A percentile compares a stretch with the other conserved stretches of the same genome.
phyloP scores from a whole-genome alignment of 1,140 invertebrate species.

The Odontomachus brunneus region DNA sequence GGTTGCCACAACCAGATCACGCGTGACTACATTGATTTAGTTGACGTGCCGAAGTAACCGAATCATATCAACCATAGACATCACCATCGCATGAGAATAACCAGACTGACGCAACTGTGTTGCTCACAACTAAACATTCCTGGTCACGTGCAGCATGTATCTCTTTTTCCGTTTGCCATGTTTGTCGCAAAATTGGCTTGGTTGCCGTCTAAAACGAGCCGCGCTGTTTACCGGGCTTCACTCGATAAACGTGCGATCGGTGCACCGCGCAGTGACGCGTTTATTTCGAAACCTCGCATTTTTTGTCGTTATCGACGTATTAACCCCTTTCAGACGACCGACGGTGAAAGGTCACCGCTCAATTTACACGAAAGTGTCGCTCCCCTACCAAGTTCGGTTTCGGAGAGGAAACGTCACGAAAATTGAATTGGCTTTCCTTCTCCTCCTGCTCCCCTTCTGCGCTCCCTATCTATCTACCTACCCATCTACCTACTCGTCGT shows the following conservation, averaged over 20 bases:
- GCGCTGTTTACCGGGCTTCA: too few species aligned
- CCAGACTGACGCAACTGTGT: too few species aligned
- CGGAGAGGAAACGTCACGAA: constrained; percentile 67
- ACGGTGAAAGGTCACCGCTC: constrained; percentile 50
- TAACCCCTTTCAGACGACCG: constrained; percentile 29
- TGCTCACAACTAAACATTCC: too few species aligned
- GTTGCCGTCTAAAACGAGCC: neutral
- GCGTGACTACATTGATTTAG: too few species aligned
- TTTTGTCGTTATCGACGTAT: constrained; percentile 38
- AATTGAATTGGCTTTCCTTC: constrained; percentile 67
- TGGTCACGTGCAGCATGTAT: too few species aligned
- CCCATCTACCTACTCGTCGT: neutral
- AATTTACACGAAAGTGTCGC: constrained; percentile 55
- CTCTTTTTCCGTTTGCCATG: too few species aligned
- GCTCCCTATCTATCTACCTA: too few species aligned
- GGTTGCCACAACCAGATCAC: too few species aligned
- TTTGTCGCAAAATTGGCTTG: neutral
- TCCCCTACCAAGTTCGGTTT: constrained; percentile 52
- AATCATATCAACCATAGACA: too few species aligned
- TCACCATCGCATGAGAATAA: too few species aligned
- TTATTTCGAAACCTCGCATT: constrained; percentile 21
- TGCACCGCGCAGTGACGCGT: neutral
- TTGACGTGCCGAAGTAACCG: too few species aligned
- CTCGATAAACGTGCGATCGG: too few species aligned
- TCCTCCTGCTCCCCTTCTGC: neutral